Conservation (phyloP, 2,797 vertebrate genomes). For the Dendrocincla tyrannina region DNA sequence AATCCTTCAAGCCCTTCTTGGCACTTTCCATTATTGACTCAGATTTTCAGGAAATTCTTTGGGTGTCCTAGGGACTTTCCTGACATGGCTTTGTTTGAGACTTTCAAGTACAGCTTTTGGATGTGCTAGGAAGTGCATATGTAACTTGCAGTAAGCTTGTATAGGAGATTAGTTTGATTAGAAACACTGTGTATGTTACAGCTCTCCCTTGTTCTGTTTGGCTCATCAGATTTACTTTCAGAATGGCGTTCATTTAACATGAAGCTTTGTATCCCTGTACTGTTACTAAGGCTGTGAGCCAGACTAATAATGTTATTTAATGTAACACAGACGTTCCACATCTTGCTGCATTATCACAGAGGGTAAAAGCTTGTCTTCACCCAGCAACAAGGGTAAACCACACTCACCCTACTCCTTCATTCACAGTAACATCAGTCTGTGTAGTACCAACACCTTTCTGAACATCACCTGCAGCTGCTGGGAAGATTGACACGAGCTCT, state of each 20-base stretch:
- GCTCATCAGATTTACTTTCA: neutral
- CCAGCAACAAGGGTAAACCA: neutral
- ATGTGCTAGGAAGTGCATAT: neutral
- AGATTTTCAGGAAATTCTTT: neutral
- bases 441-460: neutral
- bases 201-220: neutral
- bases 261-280: neutral
- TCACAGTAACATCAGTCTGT: neutral
- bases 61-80: neutral
- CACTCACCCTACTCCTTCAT: accelerated
- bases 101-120: neutral
- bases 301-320: neutral
- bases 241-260: neutral
- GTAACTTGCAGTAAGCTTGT: neutral
- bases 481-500: accelerated
- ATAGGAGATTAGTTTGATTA: neutral
- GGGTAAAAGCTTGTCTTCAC: neutral
- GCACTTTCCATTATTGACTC: neutral
- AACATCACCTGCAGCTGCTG: neutral
- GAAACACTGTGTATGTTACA: neutral
- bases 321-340: accelerated
- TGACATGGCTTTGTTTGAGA: neutral
- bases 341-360: neutral
- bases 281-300: neutral
- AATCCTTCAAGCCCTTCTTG: neutral